A percentile compares a stretch with the other conserved stretches of the same genome.
phyloP scores from a whole-genome alignment of 2,113 vertebrate genomes.

The Crotalus viridis region DNA sequence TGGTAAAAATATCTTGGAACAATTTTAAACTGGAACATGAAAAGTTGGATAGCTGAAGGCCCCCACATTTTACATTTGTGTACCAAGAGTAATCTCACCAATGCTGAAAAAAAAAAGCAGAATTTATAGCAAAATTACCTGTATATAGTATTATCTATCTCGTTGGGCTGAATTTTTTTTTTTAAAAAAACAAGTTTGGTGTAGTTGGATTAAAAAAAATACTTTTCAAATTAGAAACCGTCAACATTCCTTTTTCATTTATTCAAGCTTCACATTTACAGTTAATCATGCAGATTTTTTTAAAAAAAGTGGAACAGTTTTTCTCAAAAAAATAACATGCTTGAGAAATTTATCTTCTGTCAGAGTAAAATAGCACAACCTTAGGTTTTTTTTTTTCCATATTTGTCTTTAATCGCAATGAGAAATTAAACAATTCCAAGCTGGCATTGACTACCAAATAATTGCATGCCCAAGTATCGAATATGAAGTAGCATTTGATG shows the following conservation, averaged over 20 bases:
- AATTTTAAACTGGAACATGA: not conserved
- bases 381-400: not conserved
- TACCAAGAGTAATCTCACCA: not conserved
- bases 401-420: not conserved
- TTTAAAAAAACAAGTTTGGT: fast-evolving
- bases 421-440: not conserved
- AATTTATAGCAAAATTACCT: not conserved
- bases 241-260: not conserved
- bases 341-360: not conserved
- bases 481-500: not conserved
- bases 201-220: not conserved
- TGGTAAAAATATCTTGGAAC: not conserved
- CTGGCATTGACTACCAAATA: not conserved
- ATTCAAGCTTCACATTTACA: not conserved
- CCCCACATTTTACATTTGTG: not conserved
- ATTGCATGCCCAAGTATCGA: not conserved
- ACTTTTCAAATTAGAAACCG: not conserved
- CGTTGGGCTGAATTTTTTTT: not conserved
- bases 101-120: not conserved
- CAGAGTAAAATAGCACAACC: not conserved
- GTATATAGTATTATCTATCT: not conserved
- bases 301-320: not conserved
- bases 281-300: not conserved
- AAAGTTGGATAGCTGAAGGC: not conserved
- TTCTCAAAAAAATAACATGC: not conserved